A percentile compares a stretch with the other conserved stretches of the same genome.
phyloP scores from a whole-genome alignment of 2,888 invertebrate genomes.

The Caenorhabditis sp. region DNA sequence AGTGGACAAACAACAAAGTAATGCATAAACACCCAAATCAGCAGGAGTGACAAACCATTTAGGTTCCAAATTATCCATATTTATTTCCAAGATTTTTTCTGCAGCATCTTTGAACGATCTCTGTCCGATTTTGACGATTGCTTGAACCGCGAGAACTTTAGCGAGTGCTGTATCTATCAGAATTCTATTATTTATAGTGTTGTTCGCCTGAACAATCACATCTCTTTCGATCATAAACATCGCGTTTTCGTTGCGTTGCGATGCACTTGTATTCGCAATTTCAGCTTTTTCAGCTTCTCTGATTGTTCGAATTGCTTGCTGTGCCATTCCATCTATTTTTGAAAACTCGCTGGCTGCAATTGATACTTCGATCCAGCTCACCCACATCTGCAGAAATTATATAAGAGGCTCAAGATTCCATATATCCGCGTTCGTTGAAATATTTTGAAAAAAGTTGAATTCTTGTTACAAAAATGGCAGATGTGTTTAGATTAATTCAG shows the following conservation, averaged over 20 bases:
- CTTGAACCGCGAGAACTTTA: conserved; percentile 53
- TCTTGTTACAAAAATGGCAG: too few species aligned
- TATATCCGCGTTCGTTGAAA: too few species aligned
- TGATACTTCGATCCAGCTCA: conserved; percentile 60
- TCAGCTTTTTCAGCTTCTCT: conserved; percentile 60
- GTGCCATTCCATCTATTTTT: conserved; percentile 49
- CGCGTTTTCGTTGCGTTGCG: conserved; percentile 13
- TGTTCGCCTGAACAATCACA: not conserved
- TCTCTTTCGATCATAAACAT: conserved; percentile 19
- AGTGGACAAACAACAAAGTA: conserved; percentile 93
- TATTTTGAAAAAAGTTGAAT: too few species aligned
- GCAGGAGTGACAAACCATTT: conserved; percentile 92
- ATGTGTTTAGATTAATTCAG: too few species aligned
- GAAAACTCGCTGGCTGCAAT: conserved; percentile 55
- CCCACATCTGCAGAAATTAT: conserved; percentile 57
- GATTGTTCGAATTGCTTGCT: conserved; percentile 58
- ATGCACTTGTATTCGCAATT: conserved; percentile 17
- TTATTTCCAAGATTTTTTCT: conserved; percentile 13
- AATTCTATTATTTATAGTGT: conserved; percentile 17
- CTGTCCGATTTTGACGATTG: conserved; percentile 37
- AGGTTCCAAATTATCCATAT: conserved; percentile 71
- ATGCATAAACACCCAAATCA: conserved; percentile 95
- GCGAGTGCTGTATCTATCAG: conserved; percentile 38
- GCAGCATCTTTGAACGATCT: conserved; percentile 7
- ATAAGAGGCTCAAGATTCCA: too few species aligned